phyloP scores from a whole-genome alignment of 2,888 invertebrate genomes.

The Oligia fasciuncula region DNA sequence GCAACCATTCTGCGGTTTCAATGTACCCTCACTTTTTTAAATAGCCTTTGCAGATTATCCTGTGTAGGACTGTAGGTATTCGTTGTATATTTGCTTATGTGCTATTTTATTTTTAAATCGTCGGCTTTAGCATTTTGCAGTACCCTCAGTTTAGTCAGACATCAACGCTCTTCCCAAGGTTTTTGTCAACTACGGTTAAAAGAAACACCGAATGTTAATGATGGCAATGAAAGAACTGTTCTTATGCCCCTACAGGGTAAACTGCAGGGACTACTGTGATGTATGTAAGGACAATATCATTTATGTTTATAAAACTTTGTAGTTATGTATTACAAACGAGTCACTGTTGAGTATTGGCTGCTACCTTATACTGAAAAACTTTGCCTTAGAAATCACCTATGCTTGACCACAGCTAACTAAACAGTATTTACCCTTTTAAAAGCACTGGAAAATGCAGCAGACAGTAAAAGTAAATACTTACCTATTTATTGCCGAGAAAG shows the following conservation, averaged over 20 bases:
- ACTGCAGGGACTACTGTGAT: not conserved
- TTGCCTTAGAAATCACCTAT: not conserved
- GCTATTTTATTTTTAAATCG: not conserved
- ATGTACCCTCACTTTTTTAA: slow-evolving; percentile 53
- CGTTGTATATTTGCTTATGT: slow-evolving; percentile 36
- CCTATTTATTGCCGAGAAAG: no score
- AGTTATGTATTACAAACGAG: not conserved
- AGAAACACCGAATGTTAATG: not conserved
- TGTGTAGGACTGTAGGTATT: slow-evolving; percentile 31
- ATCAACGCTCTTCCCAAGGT: not conserved
- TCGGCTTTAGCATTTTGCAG: not conserved
- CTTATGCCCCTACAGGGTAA: not conserved
- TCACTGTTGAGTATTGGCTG: not conserved
- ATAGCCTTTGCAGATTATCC: slow-evolving; percentile 54
- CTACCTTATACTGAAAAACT: not conserved
- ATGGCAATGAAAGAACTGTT: not conserved
- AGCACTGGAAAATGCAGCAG: not conserved
- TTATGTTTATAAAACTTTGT: no score
- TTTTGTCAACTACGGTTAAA: not conserved
- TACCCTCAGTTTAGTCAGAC: not conserved
- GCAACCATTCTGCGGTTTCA: slow-evolving; percentile 62
- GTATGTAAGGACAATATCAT: no score
- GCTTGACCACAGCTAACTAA: not conserved
- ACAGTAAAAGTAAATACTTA: not conserved
- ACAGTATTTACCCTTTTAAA: not conserved